Base-by-base conservation (phyloP, 2,888 invertebrate species). In the Microchrysa polita region DNA sequence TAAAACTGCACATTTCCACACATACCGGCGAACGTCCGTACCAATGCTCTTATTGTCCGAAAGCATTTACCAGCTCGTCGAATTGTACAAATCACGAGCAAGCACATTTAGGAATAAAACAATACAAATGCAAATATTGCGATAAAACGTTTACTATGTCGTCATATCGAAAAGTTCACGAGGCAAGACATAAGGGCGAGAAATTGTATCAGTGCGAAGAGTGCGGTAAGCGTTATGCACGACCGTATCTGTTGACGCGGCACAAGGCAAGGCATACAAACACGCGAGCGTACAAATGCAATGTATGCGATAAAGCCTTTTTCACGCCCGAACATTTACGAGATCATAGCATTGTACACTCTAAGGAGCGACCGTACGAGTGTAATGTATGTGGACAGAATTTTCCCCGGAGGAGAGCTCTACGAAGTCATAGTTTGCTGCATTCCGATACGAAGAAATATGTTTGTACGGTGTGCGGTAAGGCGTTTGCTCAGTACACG, bases 291-390 rank as follows among this genome's bases (percentile, higher is more conserved):
- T n/a, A n/a, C n/a, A n/a, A n/a, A 83, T 67, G 83, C 83, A 67
- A 79, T 79, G 77, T 78, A 5, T 83, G 82, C 72, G 77, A 76
- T 7, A 81, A 82, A 65, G 75, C 78, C 0, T 82, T 82, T 44
- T 81, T 81, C 14, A 80, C 82, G 1, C 79, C 79, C 16, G 80
- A 79, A 2, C 78, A 81, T 1, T 69, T 83, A 2, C 79, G 79
- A 2, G 83, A 83, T 61, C 82, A 83, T 67, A 79, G 79, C 74
- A 79, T 81, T n/a, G 80, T 81, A 78, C 82, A 83, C 65, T 80
- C 82, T 5, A 80, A 81, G 4, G 80, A 80, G 2, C 81, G 82
- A 73, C 76, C 76, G 27, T 74, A 60, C 67, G 77, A 78, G 2
- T 76, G 76, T 67, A 22, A 71, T 7, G 78, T 81, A 0, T 82